These are phyloP conservation scores for Protonemura montana DNA, from an alignment of 2,888 invertebrate species.

Conservation along the genomic window DNA sequence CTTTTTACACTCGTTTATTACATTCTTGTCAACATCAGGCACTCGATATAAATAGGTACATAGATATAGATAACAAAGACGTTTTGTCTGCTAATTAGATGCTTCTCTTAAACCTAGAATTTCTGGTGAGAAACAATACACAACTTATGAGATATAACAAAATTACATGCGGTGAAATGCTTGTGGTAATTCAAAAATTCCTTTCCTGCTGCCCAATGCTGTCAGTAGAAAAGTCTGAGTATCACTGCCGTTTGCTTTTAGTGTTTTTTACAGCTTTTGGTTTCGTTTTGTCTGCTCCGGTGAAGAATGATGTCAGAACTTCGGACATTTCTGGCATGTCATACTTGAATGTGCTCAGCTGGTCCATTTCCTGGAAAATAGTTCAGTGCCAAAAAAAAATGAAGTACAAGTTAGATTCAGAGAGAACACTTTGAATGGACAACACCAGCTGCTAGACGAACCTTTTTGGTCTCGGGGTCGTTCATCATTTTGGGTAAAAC, in stretches of 20 bases:
- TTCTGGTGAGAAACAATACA: neutral
- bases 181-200: neutral
- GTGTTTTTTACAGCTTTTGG: conserved; percentile 59
- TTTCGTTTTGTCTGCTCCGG: conserved; percentile 70
- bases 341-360: conserved; percentile 81
- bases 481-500: conserved; percentile 96
- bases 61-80: neutral
- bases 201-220: neutral
- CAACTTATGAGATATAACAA: neutral
- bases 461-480: conserved; percentile 95
- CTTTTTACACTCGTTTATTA: neutral
- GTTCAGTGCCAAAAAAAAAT: neutral
- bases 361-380: conserved; percentile 78
- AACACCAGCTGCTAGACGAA: conserved; percentile 53
- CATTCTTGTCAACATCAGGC: neutral
- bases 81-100: neutral
- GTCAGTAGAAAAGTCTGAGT: neutral
- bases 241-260: conserved; percentile 58
- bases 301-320: conserved; percentile 86
- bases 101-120: neutral
- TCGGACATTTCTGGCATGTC: conserved; percentile 97
- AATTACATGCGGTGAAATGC: neutral
- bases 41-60: neutral
- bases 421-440: conserved; percentile 25
- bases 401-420: neutral